Evolutionary conservation across 1,140 invertebrate genomes (phyloP).

Genomic region (Archivesica marissinica): DNA sequence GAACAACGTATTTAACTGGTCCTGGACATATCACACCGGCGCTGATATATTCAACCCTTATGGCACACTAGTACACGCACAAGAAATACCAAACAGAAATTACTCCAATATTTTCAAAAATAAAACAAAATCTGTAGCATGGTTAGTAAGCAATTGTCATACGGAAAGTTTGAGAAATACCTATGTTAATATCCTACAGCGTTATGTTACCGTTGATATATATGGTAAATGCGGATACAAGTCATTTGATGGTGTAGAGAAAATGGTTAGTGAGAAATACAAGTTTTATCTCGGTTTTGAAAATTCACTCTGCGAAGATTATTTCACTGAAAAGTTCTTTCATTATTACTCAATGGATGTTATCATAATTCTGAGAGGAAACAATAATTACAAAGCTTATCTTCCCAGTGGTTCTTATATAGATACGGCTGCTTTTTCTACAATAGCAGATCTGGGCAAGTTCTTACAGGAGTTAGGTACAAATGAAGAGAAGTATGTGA

Average conservation of each 20-base stretch:
- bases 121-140: constrained; percentile 39
- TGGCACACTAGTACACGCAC: neutral
- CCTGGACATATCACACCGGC: constrained; percentile 30
- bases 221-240: constrained; percentile 4
- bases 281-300: constrained; percentile 59
- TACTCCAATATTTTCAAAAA: neutral
- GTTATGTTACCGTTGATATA: constrained; percentile 1
- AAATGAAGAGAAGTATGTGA: neutral
- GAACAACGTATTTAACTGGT: constrained; percentile 47
- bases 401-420: constrained; percentile 26
- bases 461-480: neutral
- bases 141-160: constrained; percentile 51
- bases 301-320: constrained; percentile 49
- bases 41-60: constrained; percentile 44
- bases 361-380: constrained; percentile 24
- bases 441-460: neutral
- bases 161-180: constrained; percentile 21
- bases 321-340: constrained; percentile 56
- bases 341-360: constrained; percentile 11
- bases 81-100: neutral
- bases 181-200: neutral
- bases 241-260: neutral
- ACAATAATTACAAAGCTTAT: neutral
- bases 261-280: neutral
- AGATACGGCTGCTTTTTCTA: neutral